Evolutionary conservation across 1,140 invertebrate genomes (phyloP).

Genomic region (Lepidostoma basale): DNA sequence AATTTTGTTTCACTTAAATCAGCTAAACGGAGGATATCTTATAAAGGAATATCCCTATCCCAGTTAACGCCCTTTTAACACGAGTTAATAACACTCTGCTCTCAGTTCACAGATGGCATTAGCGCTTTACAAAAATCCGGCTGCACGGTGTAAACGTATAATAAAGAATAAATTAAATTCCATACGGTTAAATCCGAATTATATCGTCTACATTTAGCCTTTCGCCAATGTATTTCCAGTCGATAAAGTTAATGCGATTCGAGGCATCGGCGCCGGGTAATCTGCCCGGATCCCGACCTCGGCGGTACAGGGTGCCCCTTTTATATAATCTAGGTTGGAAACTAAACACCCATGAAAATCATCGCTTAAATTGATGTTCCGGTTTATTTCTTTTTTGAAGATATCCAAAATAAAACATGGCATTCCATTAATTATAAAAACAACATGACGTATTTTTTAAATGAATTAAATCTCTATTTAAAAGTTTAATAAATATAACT

Average conservation of each 20-base stretch:
- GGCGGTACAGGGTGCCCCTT: neutral
- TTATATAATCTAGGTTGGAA: no score
- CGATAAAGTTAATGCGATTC: conserved; percentile 27
- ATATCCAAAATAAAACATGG: no score
- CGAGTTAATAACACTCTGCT: conserved; percentile 3
- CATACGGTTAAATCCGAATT: conserved; percentile 30
- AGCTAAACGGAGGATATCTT: no score
- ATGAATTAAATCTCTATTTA: no score
- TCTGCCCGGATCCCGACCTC: neutral
- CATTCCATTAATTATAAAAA: no score
- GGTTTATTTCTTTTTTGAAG: no score
- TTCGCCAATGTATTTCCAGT: conserved; percentile 29
- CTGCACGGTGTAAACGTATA: conserved; percentile 27
- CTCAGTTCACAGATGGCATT: conserved; percentile 2
- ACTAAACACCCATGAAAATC: no score
- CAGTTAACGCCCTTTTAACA: conserved; percentile 5
- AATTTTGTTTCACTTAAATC: no score
- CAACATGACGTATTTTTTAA: no score
- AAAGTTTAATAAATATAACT: no score
- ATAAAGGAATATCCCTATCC: no score
- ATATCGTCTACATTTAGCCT: conserved; percentile 31
- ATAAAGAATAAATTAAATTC: conserved; percentile 33
- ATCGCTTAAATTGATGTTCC: no score
- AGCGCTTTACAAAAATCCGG: conserved; percentile 17
- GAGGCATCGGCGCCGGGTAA: conserved; percentile 20